Percentiles rank a stretch among this genome's conserved stretches.
phyloP scores from a whole-genome alignment of 2,888 invertebrate genomes.

The Cetonia aurata region DNA sequence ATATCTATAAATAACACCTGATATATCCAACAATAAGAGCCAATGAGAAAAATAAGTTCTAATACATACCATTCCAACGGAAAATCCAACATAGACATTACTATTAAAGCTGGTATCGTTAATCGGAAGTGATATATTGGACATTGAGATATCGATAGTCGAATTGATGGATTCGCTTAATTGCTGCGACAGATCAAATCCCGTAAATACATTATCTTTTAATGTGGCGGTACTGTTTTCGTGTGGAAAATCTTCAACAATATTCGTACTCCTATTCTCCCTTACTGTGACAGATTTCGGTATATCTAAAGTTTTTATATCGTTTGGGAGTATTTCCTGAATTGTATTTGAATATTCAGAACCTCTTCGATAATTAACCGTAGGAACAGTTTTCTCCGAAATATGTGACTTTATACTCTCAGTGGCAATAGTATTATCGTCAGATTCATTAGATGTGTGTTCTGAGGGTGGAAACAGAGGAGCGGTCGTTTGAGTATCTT shows the following conservation, averaged over 20 bases:
- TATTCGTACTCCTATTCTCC: constrained; percentile 1
- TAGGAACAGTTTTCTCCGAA: constrained; percentile 42
- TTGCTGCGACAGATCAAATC: constrained; percentile 49
- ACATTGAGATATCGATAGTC: constrained; percentile 43
- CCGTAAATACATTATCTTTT: constrained; percentile 45
- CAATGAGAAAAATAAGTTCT: background rate
- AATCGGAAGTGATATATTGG: constrained; percentile 32
- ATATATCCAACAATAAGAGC: background rate
- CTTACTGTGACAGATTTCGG: background rate
- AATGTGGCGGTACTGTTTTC: constrained; percentile 45
- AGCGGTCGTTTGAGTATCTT: constrained; percentile 60
- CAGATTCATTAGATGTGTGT: background rate
- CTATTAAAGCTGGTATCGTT: constrained; percentile 36
- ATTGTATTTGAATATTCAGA: constrained; percentile 49
- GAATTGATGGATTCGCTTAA: constrained; percentile 47
- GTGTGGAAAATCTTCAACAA: constrained; percentile 18
- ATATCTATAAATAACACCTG: no score
- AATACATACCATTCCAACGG: constrained; percentile 61
- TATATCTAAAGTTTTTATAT: constrained; percentile 38
- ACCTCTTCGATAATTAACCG: constrained; percentile 60
- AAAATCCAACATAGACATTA: constrained; percentile 58
- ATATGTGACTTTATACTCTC: constrained; percentile 7
- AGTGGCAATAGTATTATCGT: constrained; percentile 1
- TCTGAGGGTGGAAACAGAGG: constrained; percentile 5
- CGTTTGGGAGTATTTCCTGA: constrained; percentile 36